Evolutionary conservation across 2,888 invertebrate species (phyloP), one percentile per base, ranked within the genome.

Genomic region (Drosophila koepferae): DNA sequence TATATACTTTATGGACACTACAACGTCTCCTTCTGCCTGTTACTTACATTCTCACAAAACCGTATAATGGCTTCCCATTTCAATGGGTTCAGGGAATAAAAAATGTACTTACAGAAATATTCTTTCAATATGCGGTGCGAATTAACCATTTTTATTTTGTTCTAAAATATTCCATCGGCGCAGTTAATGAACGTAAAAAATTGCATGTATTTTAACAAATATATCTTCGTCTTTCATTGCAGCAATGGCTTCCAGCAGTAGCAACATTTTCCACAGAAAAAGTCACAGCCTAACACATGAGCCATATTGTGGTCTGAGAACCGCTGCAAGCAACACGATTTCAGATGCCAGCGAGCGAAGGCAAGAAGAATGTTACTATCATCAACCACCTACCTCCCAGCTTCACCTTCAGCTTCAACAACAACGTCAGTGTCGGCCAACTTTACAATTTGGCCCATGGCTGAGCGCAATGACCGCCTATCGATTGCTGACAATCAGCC

Each of bases 161-260:
- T 18, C 12, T 12, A 20, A 12, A 10, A 44, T 44, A 18, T 44
- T 20, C 6, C 6, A 20, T 44, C 20, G 1, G 7, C 44, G 12
- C 20, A 12, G 20, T 20, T 44, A 46, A 46, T 46, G n/a, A 51
- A 34, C 4, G 6, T n/a, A 14, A 12, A 20, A 36, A 36, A 18
- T 34, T 18, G 14, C 18, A 20, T 18, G 18, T 8, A 14, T 51
- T 36, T 51, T 14, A 51, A 34, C 14, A 51, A 51, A 58, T 51
- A 65, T 41, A 48, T 61, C 68, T 69, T 23, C 71, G n/a, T 54
- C 74, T 56, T 72, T 75, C 64, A 56, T 90, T 90, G 56, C 83
- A 92, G 91, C 91, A 90, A 92, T 92, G 92, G 90, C 92, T 91
- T 92, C 91, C 91, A 92, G 80, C 81, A 90, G 85, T 86, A 88